Evolutionary conservation across 2,888 invertebrate species (phyloP), one percentile per base, ranked within the genome.

Genomic region (Antheraea assamensis): DNA sequence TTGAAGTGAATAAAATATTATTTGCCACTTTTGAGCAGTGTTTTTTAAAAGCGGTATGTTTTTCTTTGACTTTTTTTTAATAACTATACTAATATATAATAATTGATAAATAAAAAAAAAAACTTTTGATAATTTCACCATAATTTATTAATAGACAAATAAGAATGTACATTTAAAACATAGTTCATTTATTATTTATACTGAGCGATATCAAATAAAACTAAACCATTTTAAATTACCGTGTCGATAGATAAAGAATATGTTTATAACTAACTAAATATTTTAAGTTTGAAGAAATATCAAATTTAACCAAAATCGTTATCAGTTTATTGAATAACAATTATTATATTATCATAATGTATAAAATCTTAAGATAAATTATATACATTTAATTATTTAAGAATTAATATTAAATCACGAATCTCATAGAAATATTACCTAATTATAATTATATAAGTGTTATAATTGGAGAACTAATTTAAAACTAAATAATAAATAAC

Each of bases 401-500:
- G 78, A 80, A 80, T 80, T 83, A 81, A 81, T 78, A 80, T 80
- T 82, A 85, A 82, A 86, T 87, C 86, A 87, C 85, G 83, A 84
- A 83, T 83, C 87, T 78, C 77, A 79, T 82, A 80, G 80, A 84
- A 82, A 82, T 82, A 84, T 82, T 84, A 79, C 82, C 80, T 77
- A 80, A 78, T 78, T 82, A 82, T 78, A 73, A 74, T 81, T 77
- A 75, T 75, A 74, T 80, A 77, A 79, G n/a, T n/a, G n/a, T 78
- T 80, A 77, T 82, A 79, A 78, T 78, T 73, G 75, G 76, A 72
- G 80, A 81, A 81, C 76, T 74, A 80, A 78, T 74, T 47, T 64
- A 73, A 77, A 74, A 81, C 80, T 93, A 94, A 87, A 94, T 87
- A 94, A 93, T 94, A 94, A 94, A 94, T 94, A 94, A 94, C 94